phyloP scores from a whole-genome alignment of 2,797 vertebrate genomes.

The Sebastolobus altivelis region DNA sequence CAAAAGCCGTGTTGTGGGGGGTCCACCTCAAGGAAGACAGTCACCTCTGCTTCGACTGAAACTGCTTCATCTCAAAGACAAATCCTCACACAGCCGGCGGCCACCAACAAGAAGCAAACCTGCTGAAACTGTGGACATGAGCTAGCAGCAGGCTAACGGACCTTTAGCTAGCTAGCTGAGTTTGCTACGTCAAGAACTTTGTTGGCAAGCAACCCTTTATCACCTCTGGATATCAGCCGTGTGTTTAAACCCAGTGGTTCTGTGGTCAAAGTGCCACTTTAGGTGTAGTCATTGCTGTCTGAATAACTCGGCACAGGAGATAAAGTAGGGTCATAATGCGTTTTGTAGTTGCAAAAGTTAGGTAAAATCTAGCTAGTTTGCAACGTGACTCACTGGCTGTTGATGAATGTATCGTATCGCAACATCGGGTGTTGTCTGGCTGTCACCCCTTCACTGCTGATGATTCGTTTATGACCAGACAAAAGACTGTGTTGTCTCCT shows the following conservation, averaged over 20 bases:
- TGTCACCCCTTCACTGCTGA: conserved; percentile 26
- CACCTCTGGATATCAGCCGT: neutral
- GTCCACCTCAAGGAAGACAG: conserved; percentile 33
- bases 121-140: neutral
- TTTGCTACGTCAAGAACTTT: conserved; percentile 59
- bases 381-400: conserved; percentile 57
- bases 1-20: neutral
- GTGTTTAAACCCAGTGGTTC: neutral
- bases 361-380: conserved; percentile 33
- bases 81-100: accelerated
- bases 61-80: neutral
- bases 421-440: conserved; percentile 71
- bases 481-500: conserved; percentile 2
- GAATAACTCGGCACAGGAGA: neutral
- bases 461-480: conserved; percentile 33
- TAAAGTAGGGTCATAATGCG: neutral
- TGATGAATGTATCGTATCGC: conserved; percentile 45
- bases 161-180: conserved; percentile 24
- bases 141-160: neutral
- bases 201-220: neutral
- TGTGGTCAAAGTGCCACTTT: conserved; percentile 1
- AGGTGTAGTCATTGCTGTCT: neutral
- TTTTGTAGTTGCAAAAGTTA: conserved; percentile 46
- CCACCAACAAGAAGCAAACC: neutral
- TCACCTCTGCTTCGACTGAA: conserved; percentile 15